These are phyloP conservation scores for Luperina testacea DNA, from an alignment of 2,888 invertebrate genomes.

Conservation along the genomic window DNA sequence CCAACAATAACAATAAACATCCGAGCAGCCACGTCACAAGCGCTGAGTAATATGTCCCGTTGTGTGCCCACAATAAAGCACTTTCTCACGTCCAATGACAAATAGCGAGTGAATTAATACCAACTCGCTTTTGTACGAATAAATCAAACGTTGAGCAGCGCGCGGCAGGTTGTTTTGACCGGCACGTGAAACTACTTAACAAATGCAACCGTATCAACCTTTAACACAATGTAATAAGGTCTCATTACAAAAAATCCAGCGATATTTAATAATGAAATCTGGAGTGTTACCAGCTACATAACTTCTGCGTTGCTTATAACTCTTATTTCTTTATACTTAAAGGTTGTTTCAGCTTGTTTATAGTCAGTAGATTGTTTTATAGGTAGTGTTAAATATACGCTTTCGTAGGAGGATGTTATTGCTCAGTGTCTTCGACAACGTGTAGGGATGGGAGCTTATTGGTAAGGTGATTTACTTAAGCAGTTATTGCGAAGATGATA, in stretches of 20 bases:
- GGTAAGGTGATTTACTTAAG: conserved; percentile 64
- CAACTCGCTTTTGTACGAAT: conserved; percentile 78
- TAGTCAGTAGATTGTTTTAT: conserved; percentile 50
- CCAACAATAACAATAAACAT: conserved; percentile 59
- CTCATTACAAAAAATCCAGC: conserved; percentile 17
- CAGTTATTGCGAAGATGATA: conserved; percentile 59
- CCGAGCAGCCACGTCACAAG: conserved; percentile 48
- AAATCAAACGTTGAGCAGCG: conserved; percentile 82
- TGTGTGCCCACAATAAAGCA: conserved; percentile 83
- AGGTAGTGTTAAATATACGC: conserved; percentile 79
- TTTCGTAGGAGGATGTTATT: conserved; percentile 83
- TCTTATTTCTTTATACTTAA: not conserved
- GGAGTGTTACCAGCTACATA: conserved; percentile 48
- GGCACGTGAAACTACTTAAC: conserved; percentile 55
- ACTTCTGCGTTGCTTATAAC: conserved; percentile 26
- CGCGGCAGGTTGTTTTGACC: conserved; percentile 77
- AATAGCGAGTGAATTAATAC: conserved; percentile 87
- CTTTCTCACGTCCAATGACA: conserved; percentile 87
- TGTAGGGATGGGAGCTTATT: conserved; percentile 77
- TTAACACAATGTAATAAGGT: conserved; percentile 46
- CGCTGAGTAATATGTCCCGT: conserved; percentile 76
- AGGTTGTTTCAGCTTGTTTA: conserved; percentile 18
- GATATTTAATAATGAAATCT: conserved; percentile 46
- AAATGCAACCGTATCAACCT: not conserved
- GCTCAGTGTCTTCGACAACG: conserved; percentile 83